phyloP scores from a whole-genome alignment of 2,113 vertebrate species.

The Grallaria varia region DNA sequence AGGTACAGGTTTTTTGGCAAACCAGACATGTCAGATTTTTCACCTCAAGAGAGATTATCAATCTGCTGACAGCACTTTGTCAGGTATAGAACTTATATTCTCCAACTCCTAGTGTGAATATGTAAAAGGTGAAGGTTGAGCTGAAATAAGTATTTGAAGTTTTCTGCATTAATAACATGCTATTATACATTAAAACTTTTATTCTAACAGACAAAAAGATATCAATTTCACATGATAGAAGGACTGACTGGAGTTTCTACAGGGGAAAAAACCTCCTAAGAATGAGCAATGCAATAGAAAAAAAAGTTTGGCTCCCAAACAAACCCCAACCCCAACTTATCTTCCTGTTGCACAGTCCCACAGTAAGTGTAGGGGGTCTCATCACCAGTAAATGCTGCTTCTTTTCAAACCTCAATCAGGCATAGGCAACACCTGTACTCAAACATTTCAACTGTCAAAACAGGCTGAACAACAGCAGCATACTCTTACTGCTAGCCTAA shows the following conservation, averaged over 20 bases:
- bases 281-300: not conserved
- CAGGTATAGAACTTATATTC: not conserved
- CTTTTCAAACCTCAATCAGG: not conserved
- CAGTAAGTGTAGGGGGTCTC: not conserved
- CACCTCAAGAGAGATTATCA: not conserved
- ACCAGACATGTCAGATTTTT: not conserved
- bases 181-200: not conserved
- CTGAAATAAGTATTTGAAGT: not conserved
- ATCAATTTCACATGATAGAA: not conserved
- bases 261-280: not conserved
- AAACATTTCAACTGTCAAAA: not conserved
- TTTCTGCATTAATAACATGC: not conserved
- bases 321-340: not conserved
- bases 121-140: not conserved
- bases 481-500: not conserved
- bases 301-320: not conserved
- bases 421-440: not conserved
- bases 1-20: not conserved
- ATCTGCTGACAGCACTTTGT: not conserved
- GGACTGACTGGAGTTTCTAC: not conserved
- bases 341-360: not conserved
- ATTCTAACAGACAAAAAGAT: not conserved
- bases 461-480: not conserved
- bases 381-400: not conserved
- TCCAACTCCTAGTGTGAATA: not conserved